These are phyloP conservation scores for Ophion costatus DNA, from an alignment of 2,888 invertebrate genomes.

Conservation along the genomic window DNA sequence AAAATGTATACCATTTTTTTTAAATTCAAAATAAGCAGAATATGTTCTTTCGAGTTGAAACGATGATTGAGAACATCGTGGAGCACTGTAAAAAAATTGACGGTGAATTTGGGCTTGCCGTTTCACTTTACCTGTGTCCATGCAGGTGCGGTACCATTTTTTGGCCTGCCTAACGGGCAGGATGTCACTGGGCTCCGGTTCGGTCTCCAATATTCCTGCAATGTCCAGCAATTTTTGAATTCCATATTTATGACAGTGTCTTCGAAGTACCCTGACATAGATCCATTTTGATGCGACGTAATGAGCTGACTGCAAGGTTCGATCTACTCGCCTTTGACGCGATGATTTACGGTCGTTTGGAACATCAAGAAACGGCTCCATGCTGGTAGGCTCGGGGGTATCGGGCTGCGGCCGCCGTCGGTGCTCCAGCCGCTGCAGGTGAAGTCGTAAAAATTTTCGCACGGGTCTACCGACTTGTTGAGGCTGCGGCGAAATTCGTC, in stretches of 20 bases:
- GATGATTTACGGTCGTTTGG: slow-evolving; percentile 49
- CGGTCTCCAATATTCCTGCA: slow-evolving; percentile 64
- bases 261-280: too few species aligned
- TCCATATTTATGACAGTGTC: not conserved
- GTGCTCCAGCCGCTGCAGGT: slow-evolving; percentile 70
- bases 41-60: not conserved
- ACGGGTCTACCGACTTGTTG: slow-evolving; percentile 71
- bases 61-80: too few species aligned
- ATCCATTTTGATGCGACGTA: too few species aligned
- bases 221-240: not conserved
- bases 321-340: slow-evolving; percentile 53
- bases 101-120: not conserved
- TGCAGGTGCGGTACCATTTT: slow-evolving; percentile 71
- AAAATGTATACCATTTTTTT: too few species aligned
- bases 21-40: too few species aligned
- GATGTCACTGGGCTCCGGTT: slow-evolving; percentile 63
- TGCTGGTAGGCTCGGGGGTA: slow-evolving; percentile 61
- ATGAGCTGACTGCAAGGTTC: not conserved
- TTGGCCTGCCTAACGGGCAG: slow-evolving; percentile 70
- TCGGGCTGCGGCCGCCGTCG: slow-evolving; percentile 48
- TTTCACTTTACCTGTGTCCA: slow-evolving; percentile 68
- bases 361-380: slow-evolving; percentile 68
- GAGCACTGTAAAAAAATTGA: too few species aligned
- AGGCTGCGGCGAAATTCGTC: slow-evolving; percentile 64
- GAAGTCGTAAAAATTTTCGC: slow-evolving; percentile 73